Evolutionary conservation across 2,797 vertebrate species (phyloP), one percentile per base, ranked within the genome.

Genomic region (Podargus strigoides): DNA sequence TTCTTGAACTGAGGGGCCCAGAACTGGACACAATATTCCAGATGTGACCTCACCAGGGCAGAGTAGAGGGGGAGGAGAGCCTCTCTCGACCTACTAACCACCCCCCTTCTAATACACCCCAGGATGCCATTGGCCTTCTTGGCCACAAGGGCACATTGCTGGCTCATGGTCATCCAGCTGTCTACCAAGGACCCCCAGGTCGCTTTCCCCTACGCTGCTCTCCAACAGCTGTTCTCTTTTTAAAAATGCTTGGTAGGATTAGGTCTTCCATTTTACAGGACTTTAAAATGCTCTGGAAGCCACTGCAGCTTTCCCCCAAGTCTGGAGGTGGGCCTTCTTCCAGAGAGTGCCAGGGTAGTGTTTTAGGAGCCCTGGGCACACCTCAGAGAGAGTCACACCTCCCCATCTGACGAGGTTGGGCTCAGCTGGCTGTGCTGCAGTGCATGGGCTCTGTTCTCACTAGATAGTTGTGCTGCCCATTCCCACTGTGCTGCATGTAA

Each of bases 261-360:
- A 67, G 39, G 27, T 42, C 6, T 74, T 84, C 64, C 7, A 1
- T 89, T 92, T 78, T 72, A 64, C 21, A 59, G 37, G 60, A 47
- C 0, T 2, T 58, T 68, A n/a, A 47, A 68, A 32, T 75, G 37
- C 23, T 21, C 28, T 59, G 42, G 46, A 78, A 34, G 9, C 28
- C 11, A 7, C 32, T 89, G 13, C 10, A 2, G 5, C 76, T 94
- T 88, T 77, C 50, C 18, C 7, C 11, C 9, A 70, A 32, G 32
- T 36, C 46, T 2, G 1, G 26, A 64, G 52, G 26, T 63, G 34
- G 12, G 28, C 39, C 55, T 74, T 46, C 37, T 88, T 9, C 53
- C 20, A 34, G 37, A 47, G 26, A 12, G 13, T 0, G 0, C n/a
- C 39, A 12, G 10, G 17, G n/a, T 10, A 27, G 69, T n/a, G 42